phyloP scores from a whole-genome alignment of 2,888 invertebrate genomes.

The Mythimna loreyi region DNA sequence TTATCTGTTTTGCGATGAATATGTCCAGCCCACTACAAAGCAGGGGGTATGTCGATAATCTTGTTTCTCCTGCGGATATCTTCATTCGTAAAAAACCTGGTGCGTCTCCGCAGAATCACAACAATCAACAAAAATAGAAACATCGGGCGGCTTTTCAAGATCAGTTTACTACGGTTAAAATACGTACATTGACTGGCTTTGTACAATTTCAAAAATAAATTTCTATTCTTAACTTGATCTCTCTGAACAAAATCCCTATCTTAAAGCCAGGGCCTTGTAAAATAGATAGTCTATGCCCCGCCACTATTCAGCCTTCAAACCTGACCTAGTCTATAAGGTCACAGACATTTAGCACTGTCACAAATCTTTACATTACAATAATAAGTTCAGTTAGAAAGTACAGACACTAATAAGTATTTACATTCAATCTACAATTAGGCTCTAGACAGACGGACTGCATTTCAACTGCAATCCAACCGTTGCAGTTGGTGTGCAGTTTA shows the following conservation, averaged over 20 bases:
- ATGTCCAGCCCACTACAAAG: no score
- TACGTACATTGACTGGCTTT: background rate
- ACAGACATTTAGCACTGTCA: slow-evolving; percentile 11
- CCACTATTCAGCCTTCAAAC: slow-evolving; percentile 14
- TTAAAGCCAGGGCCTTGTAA: background rate
- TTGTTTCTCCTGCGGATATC: no score
- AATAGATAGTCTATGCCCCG: slow-evolving; percentile 2
- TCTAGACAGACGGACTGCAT: no score
- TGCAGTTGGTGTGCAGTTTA: no score
- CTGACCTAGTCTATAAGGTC: slow-evolving; percentile 37
- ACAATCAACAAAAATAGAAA: background rate
- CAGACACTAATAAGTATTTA: background rate
- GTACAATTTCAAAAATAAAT: background rate
- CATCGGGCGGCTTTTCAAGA: no score
- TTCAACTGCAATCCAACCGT: no score
- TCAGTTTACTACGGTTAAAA: background rate
- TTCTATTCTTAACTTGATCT: background rate
- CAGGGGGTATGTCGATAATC: no score
- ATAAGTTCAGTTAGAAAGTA: background rate
- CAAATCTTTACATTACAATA: background rate
- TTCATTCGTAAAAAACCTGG: no score
- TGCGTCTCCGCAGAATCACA: background rate
- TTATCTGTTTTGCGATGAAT: no score
- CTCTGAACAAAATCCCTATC: background rate
- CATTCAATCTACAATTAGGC: slow-evolving; percentile 11